These are phyloP conservation scores for Sebastes umbrosus DNA, from an alignment of 2,797 vertebrate genomes.

Conservation along the genomic window DNA sequence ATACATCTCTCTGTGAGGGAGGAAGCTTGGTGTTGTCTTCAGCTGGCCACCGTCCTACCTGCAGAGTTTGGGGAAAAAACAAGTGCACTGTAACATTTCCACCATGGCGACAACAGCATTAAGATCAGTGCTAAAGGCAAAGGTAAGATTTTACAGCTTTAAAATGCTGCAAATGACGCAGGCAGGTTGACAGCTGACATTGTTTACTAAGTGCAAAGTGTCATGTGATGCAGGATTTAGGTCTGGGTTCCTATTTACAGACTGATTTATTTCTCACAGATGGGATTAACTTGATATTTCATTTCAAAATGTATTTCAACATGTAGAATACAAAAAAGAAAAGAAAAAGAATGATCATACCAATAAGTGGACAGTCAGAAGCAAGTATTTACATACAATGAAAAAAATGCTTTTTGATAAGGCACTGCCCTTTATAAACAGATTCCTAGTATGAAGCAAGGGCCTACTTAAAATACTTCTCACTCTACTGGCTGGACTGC, in stretches of 20 bases:
- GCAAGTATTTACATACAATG: neutral
- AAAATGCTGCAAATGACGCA: neutral
- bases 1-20: neutral
- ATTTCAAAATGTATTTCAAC: no score
- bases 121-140: constrained; percentile 71
- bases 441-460: neutral
- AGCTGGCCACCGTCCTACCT: constrained; percentile 14
- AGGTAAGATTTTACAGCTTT: constrained; percentile 64
- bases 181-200: constrained; percentile 8
- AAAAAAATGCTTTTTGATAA: neutral
- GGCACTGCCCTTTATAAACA: neutral
- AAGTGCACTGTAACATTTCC: neutral
- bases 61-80: neutral
- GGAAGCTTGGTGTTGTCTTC: neutral
- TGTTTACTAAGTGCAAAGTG: constrained; percentile 45
- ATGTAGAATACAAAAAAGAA: no score
- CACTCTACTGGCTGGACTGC: neutral
- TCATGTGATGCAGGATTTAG: constrained; percentile 29
- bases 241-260: neutral
- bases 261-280: neutral
- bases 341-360: no score
- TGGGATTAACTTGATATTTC: neutral
- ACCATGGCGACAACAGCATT: constrained; percentile 78
- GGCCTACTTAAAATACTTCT: neutral
- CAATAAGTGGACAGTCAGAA: no score